A percentile compares a stretch with the other conserved stretches of the same genome.
Conservation (phyloP, 2,113 vertebrate species). For the Probosciger aterrimus region DNA sequence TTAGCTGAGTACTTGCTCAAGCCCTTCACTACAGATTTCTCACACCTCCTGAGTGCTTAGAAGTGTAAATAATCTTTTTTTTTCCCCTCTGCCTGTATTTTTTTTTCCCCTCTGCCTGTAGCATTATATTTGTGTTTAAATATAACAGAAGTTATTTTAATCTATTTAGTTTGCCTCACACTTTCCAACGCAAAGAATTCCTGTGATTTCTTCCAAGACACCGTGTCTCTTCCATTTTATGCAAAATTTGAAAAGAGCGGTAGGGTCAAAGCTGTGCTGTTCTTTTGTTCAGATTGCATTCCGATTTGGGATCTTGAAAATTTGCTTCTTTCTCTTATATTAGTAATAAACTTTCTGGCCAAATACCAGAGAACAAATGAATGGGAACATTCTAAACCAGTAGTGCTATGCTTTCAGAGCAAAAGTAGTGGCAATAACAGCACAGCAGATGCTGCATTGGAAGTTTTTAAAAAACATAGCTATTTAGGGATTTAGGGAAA, state of each 20-base stretch:
- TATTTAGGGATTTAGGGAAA: constrained; percentile 19
- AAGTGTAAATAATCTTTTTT: constrained; percentile 39
- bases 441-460: constrained; percentile 26
- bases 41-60: neutral
- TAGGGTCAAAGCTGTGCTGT: neutral
- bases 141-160: constrained; percentile 34
- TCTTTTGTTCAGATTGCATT: neutral
- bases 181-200: constrained; percentile 49
- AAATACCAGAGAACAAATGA: constrained; percentile 21
- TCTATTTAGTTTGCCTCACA: constrained; percentile 35
- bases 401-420: neutral
- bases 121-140: constrained; percentile 48
- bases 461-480: neutral
- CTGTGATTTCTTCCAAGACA: constrained; percentile 10
- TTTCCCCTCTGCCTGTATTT: neutral
- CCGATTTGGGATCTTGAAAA: neutral
- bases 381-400: constrained; percentile 9
- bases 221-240: neutral
- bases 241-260: neutral
- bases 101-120: neutral
- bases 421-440: constrained; percentile 6
- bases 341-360: neutral
- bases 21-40: constrained; percentile 35
- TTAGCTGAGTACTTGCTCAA: constrained; percentile 18
- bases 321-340: neutral